These are phyloP conservation scores for Phalacrocorax pelagicus DNA, from an alignment of 2,113 vertebrate species.

Conservation along the genomic window DNA sequence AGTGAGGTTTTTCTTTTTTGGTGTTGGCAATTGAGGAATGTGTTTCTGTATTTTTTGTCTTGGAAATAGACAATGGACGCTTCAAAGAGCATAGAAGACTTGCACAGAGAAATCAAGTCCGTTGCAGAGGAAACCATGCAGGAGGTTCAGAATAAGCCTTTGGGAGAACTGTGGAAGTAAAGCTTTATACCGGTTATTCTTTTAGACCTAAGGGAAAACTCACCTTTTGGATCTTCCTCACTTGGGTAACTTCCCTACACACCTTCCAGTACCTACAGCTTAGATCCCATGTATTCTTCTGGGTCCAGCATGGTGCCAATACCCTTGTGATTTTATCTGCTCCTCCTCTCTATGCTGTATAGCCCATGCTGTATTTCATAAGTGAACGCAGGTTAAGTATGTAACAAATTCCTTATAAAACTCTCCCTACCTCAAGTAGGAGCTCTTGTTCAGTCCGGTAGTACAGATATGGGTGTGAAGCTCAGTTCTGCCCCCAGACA, in stretches of 20 bases:
- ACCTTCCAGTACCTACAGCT: background rate
- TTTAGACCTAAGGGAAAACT: background rate
- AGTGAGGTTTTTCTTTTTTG: background rate
- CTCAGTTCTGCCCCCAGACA: background rate
- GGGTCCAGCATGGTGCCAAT: background rate
- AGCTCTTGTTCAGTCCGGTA: background rate
- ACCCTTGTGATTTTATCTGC: background rate
- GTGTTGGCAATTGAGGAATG: background rate
- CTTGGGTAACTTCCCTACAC: background rate
- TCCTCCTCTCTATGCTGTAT: background rate
- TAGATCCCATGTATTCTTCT: background rate
- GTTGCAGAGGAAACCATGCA: constrained; percentile 73
- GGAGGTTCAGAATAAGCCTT: constrained; percentile 58
- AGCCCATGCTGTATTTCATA: background rate
- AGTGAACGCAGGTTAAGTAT: accelerated
- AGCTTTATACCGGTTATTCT: background rate
- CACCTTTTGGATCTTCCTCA: background rate
- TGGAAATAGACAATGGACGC: constrained; percentile 84
- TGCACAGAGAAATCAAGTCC: constrained; percentile 81
- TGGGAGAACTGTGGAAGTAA: constrained; percentile 87
- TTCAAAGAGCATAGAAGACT: constrained; percentile 80
- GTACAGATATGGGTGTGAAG: background rate
- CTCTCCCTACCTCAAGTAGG: background rate
- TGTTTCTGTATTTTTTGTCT: background rate
- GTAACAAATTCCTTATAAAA: background rate